A percentile compares a stretch with the other conserved stretches of the same genome.
Conservation (phyloP, 2,797 vertebrate species). For the Hoplostethus atlanticus region DNA sequence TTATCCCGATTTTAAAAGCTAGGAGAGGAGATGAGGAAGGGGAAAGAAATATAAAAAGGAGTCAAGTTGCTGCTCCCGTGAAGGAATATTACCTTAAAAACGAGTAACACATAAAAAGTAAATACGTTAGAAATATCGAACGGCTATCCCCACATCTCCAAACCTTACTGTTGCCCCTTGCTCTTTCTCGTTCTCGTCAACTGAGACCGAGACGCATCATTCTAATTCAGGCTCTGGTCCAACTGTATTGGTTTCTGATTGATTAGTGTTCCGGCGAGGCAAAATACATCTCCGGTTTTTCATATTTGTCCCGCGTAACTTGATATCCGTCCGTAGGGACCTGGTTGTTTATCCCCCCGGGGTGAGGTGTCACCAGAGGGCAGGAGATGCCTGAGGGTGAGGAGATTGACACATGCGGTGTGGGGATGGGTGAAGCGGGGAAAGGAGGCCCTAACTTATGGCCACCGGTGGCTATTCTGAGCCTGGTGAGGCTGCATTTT, state of each 20-base stretch:
- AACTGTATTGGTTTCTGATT: constrained; percentile 75
- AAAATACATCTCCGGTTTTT: constrained; percentile 50
- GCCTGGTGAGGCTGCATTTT: constrained; percentile 48
- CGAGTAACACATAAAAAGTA: too few species aligned
- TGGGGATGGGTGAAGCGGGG: constrained; percentile 62
- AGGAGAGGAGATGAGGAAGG: too few species aligned
- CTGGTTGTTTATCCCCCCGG: constrained; percentile 42
- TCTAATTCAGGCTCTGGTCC: constrained; percentile 57
- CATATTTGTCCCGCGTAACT: constrained; percentile 57
- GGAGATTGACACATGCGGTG: constrained; percentile 61
- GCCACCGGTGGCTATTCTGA: constrained; percentile 60
- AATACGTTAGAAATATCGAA: too few species aligned
- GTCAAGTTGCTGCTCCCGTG: too few species aligned
- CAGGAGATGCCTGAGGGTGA: constrained; percentile 51
- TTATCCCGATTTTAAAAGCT: too few species aligned
- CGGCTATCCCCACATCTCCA: background rate
- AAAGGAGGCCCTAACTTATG: constrained; percentile 64
- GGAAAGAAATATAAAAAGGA: too few species aligned
- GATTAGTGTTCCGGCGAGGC: constrained; percentile 54
- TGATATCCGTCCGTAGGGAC: constrained; percentile 47
- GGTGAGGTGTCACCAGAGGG: constrained; percentile 52
- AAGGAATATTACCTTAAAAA: too few species aligned
- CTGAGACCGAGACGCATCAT: constrained; percentile 19
- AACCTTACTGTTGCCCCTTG: background rate
- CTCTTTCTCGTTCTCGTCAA: background rate